These are phyloP conservation scores for Ormyrus rosae DNA, from an alignment of 2,888 invertebrate genomes.

Conservation along the genomic window DNA sequence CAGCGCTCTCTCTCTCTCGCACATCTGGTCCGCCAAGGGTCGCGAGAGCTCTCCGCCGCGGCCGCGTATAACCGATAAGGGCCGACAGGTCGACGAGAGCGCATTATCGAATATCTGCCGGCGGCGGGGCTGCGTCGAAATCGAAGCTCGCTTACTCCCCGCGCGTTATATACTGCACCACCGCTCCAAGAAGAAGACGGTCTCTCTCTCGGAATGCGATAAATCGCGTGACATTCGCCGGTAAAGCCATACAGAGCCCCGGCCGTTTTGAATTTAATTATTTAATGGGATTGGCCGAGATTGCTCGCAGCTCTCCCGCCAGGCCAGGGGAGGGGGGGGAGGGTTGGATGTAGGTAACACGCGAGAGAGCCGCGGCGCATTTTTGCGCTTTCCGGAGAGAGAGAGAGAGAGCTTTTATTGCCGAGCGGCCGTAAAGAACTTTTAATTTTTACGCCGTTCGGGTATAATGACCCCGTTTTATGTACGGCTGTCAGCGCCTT, in stretches of 20 bases:
- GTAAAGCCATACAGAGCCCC: constrained; percentile 35
- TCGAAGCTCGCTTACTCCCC: too few relatives aligned
- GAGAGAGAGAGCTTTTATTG: background rate
- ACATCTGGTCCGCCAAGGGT: background rate
- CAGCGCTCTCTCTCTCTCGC: background rate
- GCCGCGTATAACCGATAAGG: constrained; percentile 15
- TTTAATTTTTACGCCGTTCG: constrained; percentile 27
- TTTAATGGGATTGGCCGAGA: constrained; percentile 74
- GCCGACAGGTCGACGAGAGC: constrained; percentile 27
- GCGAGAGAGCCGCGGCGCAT: constrained; percentile 9
- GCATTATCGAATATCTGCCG: constrained; percentile 13
- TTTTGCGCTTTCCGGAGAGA: constrained; percentile 18
- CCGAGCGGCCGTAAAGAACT: background rate
- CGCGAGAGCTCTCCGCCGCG: background rate
- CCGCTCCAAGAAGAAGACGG: background rate
- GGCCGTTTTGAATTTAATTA: constrained; percentile 63
- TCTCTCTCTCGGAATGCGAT: background rate
- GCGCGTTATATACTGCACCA: too few relatives aligned
- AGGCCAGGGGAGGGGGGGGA: too few relatives aligned
- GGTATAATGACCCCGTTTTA: too few relatives aligned
- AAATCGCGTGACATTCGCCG: constrained; percentile 27
- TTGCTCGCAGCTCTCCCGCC: constrained; percentile 48
- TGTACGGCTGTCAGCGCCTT: too few relatives aligned
- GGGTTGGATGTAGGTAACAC: background rate
- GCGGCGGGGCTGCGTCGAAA: background rate